Evolutionary conservation across 2,888 invertebrate genomes (phyloP), one percentile per base, ranked within the genome.

Genomic region (Cephus runcator): DNA sequence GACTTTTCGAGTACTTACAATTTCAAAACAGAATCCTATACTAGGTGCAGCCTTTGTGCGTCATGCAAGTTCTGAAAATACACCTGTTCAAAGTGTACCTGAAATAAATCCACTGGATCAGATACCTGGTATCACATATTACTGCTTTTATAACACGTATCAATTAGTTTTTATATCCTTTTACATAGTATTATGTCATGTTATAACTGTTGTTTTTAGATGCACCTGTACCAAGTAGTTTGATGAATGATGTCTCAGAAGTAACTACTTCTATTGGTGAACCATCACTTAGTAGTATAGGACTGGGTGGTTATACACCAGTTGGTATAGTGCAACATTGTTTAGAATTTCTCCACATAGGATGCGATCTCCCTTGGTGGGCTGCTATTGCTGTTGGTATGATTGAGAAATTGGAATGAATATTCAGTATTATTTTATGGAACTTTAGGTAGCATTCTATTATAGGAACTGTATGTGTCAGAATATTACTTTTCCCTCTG

Each of bases 341-440:
- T 81, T 92, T 99, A 85, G 98, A 99, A 91, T 95, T 93, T 86
- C 85, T 98, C 69, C 99, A 99, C 89, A 94, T 96, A n/a, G 92
- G 93, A 0, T 91, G 94, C 15, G 97, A 96, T 84, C 83, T 99
- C 15, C 99, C 99, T 0, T 99, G 99, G 99, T 99, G 98, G 98
- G 95, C 93, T 69, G 93, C 97, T 15, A 98, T 99, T 85, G 93
- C 95, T 3, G 92, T 96, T 77, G 96, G 95, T 95, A 92, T 23
- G 40, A 23, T 40, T 40, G 23, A 40, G 6, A 40, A 40, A 6
- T 40, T 40, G 1, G 23, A 40, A 40, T 23, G 6, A 23, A 40
- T 23, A 40, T 23, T 40, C 6, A 40, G 6, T 23, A 23, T 40
- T 40, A 40, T 4, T 69, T 35, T 6, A 35, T 75, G 1, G 6